A percentile compares a stretch with the other conserved stretches of the same genome.
These are phyloP conservation scores for Pseudomugil gertrudae DNA, from an alignment of 2,797 vertebrate genomes.

Conservation along the genomic window DNA sequence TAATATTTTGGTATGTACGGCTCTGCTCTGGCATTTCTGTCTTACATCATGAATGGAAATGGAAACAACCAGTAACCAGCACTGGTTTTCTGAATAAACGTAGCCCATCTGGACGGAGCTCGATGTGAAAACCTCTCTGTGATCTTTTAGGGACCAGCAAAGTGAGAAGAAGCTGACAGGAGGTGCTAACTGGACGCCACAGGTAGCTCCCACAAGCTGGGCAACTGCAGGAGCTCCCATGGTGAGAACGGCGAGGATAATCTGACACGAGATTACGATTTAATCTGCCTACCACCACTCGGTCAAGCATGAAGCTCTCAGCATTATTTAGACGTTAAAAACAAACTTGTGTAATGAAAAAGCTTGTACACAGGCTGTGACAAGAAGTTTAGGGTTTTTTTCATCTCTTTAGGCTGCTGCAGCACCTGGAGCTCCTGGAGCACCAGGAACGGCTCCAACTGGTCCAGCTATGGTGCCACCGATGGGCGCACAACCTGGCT, in stretches of 20 bases:
- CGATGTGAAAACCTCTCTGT: slow-evolving; percentile 15
- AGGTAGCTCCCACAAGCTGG: slow-evolving; percentile 95
- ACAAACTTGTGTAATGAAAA: background rate
- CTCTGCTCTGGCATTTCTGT: too few relatives aligned
- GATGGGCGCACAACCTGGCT: slow-evolving; percentile 84
- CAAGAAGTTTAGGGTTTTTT: background rate
- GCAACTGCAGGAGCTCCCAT: slow-evolving; percentile 85
- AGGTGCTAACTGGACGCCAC: slow-evolving; percentile 96
- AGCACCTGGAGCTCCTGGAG: slow-evolving; percentile 67
- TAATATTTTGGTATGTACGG: too few relatives aligned
- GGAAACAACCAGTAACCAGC: background rate
- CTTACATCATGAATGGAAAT: background rate
- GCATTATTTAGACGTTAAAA: background rate
- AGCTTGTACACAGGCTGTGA: background rate
- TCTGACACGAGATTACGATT: background rate
- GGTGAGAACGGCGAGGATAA: slow-evolving; percentile 75
- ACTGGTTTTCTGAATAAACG: background rate
- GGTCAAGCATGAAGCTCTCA: background rate
- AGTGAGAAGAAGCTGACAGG: slow-evolving; percentile 96
- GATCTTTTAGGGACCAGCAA: slow-evolving; percentile 87
- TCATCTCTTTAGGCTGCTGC: slow-evolving; percentile 66
- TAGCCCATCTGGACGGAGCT: slow-evolving; percentile 1
- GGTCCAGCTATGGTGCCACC: slow-evolving; percentile 74
- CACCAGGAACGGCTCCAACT: slow-evolving; percentile 82
- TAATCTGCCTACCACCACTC: background rate